A percentile compares a stretch with the other conserved stretches of the same genome.
These are phyloP conservation scores for Gallinago paraguaiae DNA, from an alignment of 2,113 vertebrate species.

Conservation along the genomic window DNA sequence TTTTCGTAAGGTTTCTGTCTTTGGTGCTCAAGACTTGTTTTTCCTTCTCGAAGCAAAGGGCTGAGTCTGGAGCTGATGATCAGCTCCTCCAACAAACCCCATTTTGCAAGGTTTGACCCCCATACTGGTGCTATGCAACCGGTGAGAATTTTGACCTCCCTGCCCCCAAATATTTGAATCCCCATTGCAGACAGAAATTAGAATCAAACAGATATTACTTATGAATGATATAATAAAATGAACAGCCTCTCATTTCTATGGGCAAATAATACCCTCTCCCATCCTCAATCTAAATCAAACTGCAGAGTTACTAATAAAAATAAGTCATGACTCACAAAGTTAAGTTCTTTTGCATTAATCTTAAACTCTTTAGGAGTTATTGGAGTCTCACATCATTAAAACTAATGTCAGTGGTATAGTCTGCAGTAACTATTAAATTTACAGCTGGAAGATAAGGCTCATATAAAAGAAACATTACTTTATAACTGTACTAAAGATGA, in stretches of 20 bases:
- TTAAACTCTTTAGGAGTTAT: constrained; percentile 53
- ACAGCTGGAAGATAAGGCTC: constrained; percentile 3
- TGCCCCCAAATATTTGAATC: neutral
- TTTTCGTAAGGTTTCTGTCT: neutral
- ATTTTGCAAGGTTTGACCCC: neutral
- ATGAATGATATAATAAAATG: constrained; percentile 19
- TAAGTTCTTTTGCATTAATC: constrained; percentile 59
- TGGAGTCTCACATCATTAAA: constrained; percentile 57
- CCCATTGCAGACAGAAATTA: neutral
- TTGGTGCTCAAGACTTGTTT: neutral
- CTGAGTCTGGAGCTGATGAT: neutral
- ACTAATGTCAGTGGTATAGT: constrained; percentile 6
- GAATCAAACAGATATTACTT: constrained; percentile 14
- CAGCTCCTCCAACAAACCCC: fast-evolving
- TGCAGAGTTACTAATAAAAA: constrained; percentile 45
- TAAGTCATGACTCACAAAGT: constrained; percentile 58
- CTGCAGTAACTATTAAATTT: constrained; percentile 44
- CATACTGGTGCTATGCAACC: neutral
- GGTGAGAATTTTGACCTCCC: neutral
- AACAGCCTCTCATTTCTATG: constrained; percentile 9
- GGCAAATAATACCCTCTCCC: constrained; percentile 22
- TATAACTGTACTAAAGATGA: neutral
- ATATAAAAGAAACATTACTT: constrained; percentile 39
- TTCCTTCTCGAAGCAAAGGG: neutral
- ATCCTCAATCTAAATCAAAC: constrained; percentile 24